Base-by-base conservation (phyloP, 2,888 invertebrate species). In the Thyatira batis region DNA sequence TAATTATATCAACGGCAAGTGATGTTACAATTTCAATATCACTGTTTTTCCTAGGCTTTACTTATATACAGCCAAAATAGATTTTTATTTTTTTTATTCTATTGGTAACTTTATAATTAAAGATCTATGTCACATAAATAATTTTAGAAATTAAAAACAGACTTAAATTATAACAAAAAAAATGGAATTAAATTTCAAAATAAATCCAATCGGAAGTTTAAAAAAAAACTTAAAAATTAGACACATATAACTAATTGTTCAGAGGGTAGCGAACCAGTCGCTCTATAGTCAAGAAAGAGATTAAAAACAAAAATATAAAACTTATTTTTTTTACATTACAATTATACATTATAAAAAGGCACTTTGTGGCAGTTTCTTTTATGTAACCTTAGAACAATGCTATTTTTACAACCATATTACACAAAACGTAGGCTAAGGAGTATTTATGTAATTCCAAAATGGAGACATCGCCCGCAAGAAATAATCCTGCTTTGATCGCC, bases 321-420 rank as follows among this genome's bases (percentile, higher is more conserved):
- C 64, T 76, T 75, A 70, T 58, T 67, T 73, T 70, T 72, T 71
- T 64, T 61, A 66, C 72, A 71, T 78, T 76, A 71, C 71, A 78
- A 76, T 78, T 77, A n/a, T n/a, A 84, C 72, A 82, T 76, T 84
- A 82, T 87, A 89, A 87, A 48, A 90, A 91, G 92, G 92, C 92
- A 92, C 92, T 85, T 87, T 69, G 83, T 91, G 92, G 92, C 92
- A 92, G 92, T 92, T 88, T 87, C 73, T 78, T 82, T 83, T 78
- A 81, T 75, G 80, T 78, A 77, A 76, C 67, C 80, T 79, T 80
- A 79, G 63, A 73, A 76, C 73, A 71, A 76, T 73, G 69, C 62
- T 74, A 78, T 80, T 80, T 84, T 84, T 87, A 87, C 86, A 88
- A 87, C 81, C 84, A 74, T 86, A 80, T 77, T 71, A 82, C 70